A percentile compares a stretch with the other conserved stretches of the same genome.
These are phyloP conservation scores for Megalurothrips usitatus DNA, from an alignment of 2,888 invertebrate genomes.

Conservation along the genomic window DNA sequence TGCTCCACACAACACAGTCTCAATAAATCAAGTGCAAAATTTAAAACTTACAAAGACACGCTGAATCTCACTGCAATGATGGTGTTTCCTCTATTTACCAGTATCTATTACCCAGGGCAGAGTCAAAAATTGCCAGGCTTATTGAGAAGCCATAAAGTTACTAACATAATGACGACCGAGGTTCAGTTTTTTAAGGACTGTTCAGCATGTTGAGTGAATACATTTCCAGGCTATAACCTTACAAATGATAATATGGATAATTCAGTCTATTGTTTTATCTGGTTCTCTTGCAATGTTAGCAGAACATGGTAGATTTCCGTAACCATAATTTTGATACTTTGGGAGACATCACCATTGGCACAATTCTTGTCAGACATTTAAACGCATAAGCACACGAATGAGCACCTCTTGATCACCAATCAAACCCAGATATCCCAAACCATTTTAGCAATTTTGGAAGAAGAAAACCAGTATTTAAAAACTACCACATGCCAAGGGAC, in stretches of 20 bases:
- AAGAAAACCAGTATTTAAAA: neutral
- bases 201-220: neutral
- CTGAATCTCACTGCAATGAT: neutral
- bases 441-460: neutral
- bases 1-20: slow-evolving; percentile 22
- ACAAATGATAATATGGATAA: neutral
- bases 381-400: neutral
- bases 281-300: neutral
- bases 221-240: neutral
- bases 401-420: too few species aligned
- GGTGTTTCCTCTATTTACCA: too few species aligned
- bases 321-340: neutral
- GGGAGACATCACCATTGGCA: neutral
- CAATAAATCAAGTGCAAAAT: slow-evolving; percentile 16
- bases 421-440: too few species aligned
- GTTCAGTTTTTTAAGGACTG: neutral
- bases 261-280: neutral
- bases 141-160: too few species aligned
- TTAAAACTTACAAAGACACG: neutral
- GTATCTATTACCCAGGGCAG: too few species aligned
- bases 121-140: too few species aligned
- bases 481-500: neutral
- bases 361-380: neutral
- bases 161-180: too few species aligned
- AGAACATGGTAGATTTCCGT: neutral